Evolutionary conservation across 2,888 invertebrate species (phyloP).

Genomic region (Eucera pruinosa): DNA sequence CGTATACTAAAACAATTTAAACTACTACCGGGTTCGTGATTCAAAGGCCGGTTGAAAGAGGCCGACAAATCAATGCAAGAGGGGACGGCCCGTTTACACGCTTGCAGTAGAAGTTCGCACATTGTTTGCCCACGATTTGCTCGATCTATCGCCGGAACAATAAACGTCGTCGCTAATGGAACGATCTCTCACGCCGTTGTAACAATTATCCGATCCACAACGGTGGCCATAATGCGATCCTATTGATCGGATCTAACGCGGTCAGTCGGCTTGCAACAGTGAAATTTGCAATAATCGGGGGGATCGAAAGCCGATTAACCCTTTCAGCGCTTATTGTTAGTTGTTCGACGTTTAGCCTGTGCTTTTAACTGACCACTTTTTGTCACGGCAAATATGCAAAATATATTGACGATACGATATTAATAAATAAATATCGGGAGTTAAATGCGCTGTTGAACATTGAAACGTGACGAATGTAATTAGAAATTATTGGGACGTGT

Average conservation of each 20-base stretch:
- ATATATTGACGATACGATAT: too few relatives aligned
- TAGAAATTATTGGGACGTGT: too few relatives aligned
- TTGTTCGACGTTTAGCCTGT: too few relatives aligned
- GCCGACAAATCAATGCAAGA: background rate
- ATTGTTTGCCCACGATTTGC: constrained; percentile 24
- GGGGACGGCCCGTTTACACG: background rate
- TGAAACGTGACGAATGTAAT: too few relatives aligned
- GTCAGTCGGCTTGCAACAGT: background rate
- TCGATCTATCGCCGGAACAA: constrained; percentile 7
- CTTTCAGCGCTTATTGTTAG: too few relatives aligned
- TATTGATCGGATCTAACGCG: constrained; percentile 2
- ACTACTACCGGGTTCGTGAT: too few relatives aligned
- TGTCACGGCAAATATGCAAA: too few relatives aligned
- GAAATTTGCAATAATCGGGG: constrained; percentile 26
- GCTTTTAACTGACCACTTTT: too few relatives aligned
- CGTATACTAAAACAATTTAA: too few relatives aligned
- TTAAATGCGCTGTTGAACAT: too few relatives aligned
- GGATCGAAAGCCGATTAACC: constrained; percentile 34
- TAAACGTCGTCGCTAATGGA: background rate
- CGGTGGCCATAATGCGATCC: constrained; percentile 8
- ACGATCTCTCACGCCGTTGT: background rate
- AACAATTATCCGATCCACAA: constrained; percentile 19
- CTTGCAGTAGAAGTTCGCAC: constrained; percentile 3
- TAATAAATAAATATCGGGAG: too few relatives aligned
- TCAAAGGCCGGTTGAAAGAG: background rate